Conservation (phyloP, 2,113 vertebrate genomes). For the Pituophis catenifer region DNA sequence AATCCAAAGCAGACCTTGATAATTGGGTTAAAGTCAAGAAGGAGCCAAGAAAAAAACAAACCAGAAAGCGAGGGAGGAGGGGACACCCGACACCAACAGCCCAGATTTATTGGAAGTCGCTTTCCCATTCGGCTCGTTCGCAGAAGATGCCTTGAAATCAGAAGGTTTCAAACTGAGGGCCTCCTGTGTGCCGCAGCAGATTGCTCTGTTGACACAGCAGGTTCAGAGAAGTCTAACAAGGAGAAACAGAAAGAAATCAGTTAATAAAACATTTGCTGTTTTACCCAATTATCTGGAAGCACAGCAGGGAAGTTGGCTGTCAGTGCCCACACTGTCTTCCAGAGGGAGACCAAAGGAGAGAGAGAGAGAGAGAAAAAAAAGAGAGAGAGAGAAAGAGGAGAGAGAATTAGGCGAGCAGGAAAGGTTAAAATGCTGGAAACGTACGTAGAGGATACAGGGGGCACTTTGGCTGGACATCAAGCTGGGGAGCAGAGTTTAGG, state of each 20-base stretch:
- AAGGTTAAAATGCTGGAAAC: background rate
- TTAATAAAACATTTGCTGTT: constrained; percentile 55
- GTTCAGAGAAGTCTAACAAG: constrained; percentile 44
- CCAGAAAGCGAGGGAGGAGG: background rate
- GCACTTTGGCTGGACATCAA: background rate
- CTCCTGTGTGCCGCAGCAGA: constrained; percentile 10
- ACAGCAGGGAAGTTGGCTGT: constrained; percentile 4
- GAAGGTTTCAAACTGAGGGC: constrained; percentile 19
- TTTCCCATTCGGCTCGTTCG: background rate
- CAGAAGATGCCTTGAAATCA: constrained; percentile 43
- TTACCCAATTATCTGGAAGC: constrained; percentile 6
- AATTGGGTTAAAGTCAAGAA: constrained; percentile 67
- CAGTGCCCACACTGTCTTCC: constrained; percentile 24
- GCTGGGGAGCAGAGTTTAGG: background rate
- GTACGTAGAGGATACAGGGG: background rate
- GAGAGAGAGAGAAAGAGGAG: background rate
- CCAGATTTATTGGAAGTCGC: constrained; percentile 37
- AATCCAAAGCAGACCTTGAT: constrained; percentile 66
- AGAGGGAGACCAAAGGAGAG: constrained; percentile 23
- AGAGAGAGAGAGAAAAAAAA: background rate
- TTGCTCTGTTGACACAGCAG: constrained; percentile 44
- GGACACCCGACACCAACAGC: background rate
- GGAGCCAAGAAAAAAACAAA: constrained; percentile 31
- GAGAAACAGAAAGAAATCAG: constrained; percentile 20
- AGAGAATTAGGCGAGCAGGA: background rate